Base-by-base conservation (phyloP, 2,888 invertebrate genomes). In the Athripsodes cinereus region DNA sequence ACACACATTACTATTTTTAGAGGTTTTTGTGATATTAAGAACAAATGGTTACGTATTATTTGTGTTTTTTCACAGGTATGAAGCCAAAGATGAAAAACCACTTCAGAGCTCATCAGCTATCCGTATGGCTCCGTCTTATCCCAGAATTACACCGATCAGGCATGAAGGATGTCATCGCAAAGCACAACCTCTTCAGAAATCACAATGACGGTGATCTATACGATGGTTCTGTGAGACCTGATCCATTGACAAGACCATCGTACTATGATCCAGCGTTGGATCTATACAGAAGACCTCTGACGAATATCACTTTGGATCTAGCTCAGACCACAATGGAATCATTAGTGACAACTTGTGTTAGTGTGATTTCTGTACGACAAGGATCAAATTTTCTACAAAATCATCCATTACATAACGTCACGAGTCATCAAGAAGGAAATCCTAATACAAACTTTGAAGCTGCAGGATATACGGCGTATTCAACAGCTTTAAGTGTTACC, bases 81-180 rank as follows among this genome's bases (percentile, higher is more conserved):
- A 92, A 94, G 71, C 93, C 95, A 13, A 86, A 90, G 67, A 87
- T 93, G 82, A 92, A 92, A 74, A 93, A 94, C 75, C 96, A 96
- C 79, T 96, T 93, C 79, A 85, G 96, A 48, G 94, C 96, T n/a
- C 95, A 95, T 78, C 94, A 96, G 73, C 81, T 96, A 64, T 95
- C 96, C 60, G 92, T 96, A 64, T 97, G 96, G 96, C 75, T 96
- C 55, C 87, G 96, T 58, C 81, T 96, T 55, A 92, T 97, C 66
- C 96, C 96, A 6, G 95, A 96, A 74, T 82, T 92, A 35, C 92
- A 92, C 73, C 81, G 91, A 50, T 88, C 90, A 0, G 92, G 92
- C 53, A 92, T 92, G 90, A 91, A 91, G 71, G 92, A 92, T 75
- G 91, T 90, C 58, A 89, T 90, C 65, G 88, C 90, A 31, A 82